These are phyloP conservation scores for Ariopsis seemanni DNA, from an alignment of 2,113 vertebrate genomes.

Conservation along the genomic window DNA sequence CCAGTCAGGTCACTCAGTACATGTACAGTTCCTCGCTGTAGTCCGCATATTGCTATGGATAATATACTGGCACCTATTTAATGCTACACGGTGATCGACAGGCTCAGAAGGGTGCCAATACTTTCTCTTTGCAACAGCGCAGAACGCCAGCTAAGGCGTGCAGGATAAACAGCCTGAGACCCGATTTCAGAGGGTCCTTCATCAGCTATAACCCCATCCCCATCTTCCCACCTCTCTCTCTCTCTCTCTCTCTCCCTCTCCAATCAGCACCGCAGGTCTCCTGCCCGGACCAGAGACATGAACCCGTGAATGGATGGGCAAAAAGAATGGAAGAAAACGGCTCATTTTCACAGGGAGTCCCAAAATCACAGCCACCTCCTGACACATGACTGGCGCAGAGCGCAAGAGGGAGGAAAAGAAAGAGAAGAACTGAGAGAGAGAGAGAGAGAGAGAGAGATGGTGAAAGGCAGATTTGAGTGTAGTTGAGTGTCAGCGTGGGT, in stretches of 20 bases:
- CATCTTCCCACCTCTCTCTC: neutral
- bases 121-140: neutral
- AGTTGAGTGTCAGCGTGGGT: conserved; percentile 48
- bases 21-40: neutral
- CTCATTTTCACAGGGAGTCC: conserved; percentile 4
- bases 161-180: conserved; percentile 20
- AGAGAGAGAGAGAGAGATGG: neutral
- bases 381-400: conserved; percentile 41
- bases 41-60: neutral
- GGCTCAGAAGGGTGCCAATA: neutral
- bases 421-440: neutral
- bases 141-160: neutral
- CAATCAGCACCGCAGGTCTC: conserved; percentile 36
- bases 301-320: conserved; percentile 2
- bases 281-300: conserved; percentile 39
- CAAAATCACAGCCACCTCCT: conserved; percentile 1
- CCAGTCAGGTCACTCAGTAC: neutral
- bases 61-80: neutral
- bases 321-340: conserved; percentile 19
- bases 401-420: neutral
- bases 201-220: neutral
- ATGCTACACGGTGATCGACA: neutral
- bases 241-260: conserved; percentile 30
- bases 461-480: conserved; percentile 13
- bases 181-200: conserved; percentile 49